Evolutionary conservation across 2,888 invertebrate genomes (phyloP).

Genomic region (Sycophila texana): DNA sequence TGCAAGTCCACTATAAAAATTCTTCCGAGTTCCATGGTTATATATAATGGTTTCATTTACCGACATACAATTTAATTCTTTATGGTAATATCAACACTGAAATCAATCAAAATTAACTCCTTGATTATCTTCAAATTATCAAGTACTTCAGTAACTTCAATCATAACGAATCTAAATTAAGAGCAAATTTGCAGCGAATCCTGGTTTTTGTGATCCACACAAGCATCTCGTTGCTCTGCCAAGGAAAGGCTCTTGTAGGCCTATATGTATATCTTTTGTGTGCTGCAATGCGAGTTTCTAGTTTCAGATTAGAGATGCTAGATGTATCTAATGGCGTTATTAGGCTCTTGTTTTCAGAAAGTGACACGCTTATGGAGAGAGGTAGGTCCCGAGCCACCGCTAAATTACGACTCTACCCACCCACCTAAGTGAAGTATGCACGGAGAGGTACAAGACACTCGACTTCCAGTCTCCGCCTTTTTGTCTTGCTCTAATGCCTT

Average conservation of each 20-base stretch:
- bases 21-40: too few species aligned
- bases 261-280: neutral
- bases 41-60: too few species aligned
- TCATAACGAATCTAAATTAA: neutral
- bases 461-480: neutral
- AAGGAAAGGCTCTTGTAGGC: neutral
- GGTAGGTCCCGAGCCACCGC: conserved; percentile 68
- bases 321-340: conserved; percentile 73
- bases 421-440: conserved; percentile 51
- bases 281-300: conserved; percentile 41
- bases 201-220: neutral
- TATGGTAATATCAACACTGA: too few species aligned
- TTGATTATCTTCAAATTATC: too few species aligned
- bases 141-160: too few species aligned
- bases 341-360: conserved; percentile 67
- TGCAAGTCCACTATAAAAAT: too few species aligned
- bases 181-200: conserved; percentile 16
- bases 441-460: conserved; percentile 31
- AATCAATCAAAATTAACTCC: too few species aligned
- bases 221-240: conserved; percentile 23
- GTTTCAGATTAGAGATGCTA: conserved; percentile 68
- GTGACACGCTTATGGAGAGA: conserved; percentile 66
- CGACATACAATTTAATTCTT: too few species aligned
- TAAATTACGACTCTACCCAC: conserved; percentile 66
- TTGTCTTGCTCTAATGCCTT: neutral